A percentile compares a stretch with the other conserved stretches of the same genome.
phyloP scores from a whole-genome alignment of 2,797 vertebrate genomes.

The Catharus ustulatus region DNA sequence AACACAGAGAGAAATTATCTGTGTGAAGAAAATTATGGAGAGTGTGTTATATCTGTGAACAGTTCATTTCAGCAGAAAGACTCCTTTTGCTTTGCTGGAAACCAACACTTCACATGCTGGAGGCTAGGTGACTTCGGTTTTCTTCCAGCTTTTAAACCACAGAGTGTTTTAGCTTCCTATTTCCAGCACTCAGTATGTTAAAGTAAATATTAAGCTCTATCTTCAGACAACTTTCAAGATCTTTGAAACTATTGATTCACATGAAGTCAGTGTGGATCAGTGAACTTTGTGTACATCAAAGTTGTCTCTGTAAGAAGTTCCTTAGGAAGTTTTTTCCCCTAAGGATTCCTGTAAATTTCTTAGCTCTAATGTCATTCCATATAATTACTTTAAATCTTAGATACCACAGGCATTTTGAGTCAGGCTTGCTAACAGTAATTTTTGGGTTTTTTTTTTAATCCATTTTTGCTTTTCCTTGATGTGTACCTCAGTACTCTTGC shows the following conservation, averaged over 20 bases:
- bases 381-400: not conserved
- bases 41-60: not conserved
- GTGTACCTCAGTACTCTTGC: not conserved
- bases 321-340: not conserved
- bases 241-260: not conserved
- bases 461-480: not conserved
- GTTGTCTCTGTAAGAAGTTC: not conserved
- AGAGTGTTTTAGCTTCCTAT: not conserved
- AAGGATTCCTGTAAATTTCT: not conserved
- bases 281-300: not conserved
- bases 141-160: not conserved
- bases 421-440: not conserved
- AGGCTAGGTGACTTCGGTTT: not conserved
- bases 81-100: not conserved
- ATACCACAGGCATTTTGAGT: not conserved
- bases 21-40: accelerated
- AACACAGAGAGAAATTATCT: not conserved
- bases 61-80: not conserved
- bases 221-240: not conserved
- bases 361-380: not conserved
- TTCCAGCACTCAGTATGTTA: not conserved
- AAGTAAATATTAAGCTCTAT: not conserved
- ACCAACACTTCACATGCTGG: not conserved
- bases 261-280: not conserved
- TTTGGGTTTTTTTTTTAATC: not conserved